These are phyloP conservation scores for Porites cylindrica DNA, from an alignment of 92 coral and sea anemone species.

Conservation along the genomic window DNA sequence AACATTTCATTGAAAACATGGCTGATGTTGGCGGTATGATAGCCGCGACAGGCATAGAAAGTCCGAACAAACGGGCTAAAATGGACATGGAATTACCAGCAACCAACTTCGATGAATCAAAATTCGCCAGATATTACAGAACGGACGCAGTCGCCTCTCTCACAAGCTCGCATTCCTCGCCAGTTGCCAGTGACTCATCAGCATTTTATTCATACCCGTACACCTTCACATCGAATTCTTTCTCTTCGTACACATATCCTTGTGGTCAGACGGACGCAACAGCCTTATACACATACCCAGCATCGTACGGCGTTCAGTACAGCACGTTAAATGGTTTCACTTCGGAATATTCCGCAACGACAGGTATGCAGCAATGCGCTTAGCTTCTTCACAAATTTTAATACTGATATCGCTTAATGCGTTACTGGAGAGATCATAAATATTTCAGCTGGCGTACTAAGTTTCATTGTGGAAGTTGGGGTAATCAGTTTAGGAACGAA, in stretches of 20 bases:
- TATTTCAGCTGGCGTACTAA: slow-evolving; percentile 69
- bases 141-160: slow-evolving; percentile 93
- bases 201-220: slow-evolving; percentile 93
- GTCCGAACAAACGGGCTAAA: slow-evolving; percentile 99
- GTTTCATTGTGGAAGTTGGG: slow-evolving; percentile 52
- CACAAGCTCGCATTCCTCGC: slow-evolving; percentile 81
- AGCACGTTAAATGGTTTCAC: slow-evolving; percentile 72
- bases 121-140: slow-evolving; percentile 99
- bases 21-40: slow-evolving; percentile 94
- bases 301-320: slow-evolving; percentile 88
- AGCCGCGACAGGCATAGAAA: slow-evolving; percentile 89
- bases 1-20: slow-evolving; percentile 90
- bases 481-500: slow-evolving; percentile 40
- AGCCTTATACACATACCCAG: slow-evolving; percentile 83
- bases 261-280: slow-evolving; percentile 79
- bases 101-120: slow-evolving; percentile 98
- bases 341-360: slow-evolving; percentile 71
- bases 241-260: slow-evolving; percentile 83
- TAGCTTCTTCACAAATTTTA: slow-evolving; percentile 57
- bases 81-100: slow-evolving; percentile 97
- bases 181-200: slow-evolving; percentile 82
- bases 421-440: slow-evolving; percentile 77
- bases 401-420: slow-evolving; percentile 61
- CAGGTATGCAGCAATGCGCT: slow-evolving; percentile 69
- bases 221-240: slow-evolving; percentile 80